Evolutionary conservation across 2,797 vertebrate species (phyloP).

Genomic region (Acanthis flammea): DNA sequence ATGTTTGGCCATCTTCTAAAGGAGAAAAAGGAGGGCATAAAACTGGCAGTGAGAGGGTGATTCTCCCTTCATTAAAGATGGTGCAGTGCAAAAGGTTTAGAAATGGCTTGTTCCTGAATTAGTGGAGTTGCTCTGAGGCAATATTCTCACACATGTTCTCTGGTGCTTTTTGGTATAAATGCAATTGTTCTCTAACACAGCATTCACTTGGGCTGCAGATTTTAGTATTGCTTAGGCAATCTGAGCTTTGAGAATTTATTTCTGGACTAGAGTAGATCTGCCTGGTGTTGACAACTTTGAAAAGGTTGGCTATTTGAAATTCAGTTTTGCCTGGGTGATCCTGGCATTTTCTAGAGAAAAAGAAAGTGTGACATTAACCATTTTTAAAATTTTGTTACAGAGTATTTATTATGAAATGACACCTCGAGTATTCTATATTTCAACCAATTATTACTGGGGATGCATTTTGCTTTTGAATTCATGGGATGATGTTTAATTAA

Average conservation of each 20-base stretch:
- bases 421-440: background rate
- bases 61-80: background rate
- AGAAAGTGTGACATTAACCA: background rate
- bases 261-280: background rate
- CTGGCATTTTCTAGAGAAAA: background rate
- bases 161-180: background rate
- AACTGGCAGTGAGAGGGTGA: background rate
- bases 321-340: background rate
- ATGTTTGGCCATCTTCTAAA: background rate
- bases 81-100: background rate
- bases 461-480: slow-evolving; percentile 6
- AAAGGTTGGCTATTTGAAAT: background rate
- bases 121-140: background rate
- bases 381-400: background rate
- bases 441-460: background rate
- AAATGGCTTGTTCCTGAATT: background rate
- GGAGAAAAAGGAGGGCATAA: background rate
- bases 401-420: background rate
- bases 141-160: background rate
- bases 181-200: background rate
- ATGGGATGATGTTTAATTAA: slow-evolving; percentile 10
- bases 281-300: background rate
- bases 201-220: background rate
- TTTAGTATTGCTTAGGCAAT: background rate
- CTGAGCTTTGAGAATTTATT: background rate